Conservation (phyloP, 1,140 invertebrate genomes). For the Zaprionus vittiger region DNA sequence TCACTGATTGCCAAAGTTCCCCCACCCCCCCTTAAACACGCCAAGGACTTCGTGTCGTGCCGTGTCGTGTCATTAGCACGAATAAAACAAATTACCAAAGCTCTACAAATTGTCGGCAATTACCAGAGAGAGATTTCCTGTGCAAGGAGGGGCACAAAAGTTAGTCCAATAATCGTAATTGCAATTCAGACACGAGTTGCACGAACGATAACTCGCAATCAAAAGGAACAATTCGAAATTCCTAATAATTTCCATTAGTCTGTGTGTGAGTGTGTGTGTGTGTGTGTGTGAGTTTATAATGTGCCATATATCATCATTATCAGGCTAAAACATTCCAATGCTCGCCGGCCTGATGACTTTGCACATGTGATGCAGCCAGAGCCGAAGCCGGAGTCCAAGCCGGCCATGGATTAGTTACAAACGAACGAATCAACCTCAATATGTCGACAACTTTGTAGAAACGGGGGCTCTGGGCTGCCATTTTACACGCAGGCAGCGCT, state of each 20-base stretch:
- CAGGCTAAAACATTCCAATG: conserved; percentile 64
- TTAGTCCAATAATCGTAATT: conserved; percentile 40
- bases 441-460: conserved; percentile 79
- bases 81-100: conserved; percentile 61
- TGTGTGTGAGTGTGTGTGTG: conserved; percentile 8
- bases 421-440: conserved; percentile 78
- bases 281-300: conserved; percentile 49
- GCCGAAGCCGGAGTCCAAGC: not conserved
- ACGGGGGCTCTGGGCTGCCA: conserved; percentile 58
- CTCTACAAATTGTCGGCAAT: conserved; percentile 64
- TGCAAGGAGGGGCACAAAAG: conserved; percentile 10
- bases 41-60: not conserved
- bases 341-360: conserved; percentile 69
- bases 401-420: conserved; percentile 67
- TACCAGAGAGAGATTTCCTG: conserved; percentile 62
- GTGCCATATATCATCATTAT: conserved; percentile 80
- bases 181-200: conserved; percentile 32
- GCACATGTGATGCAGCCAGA: conserved; percentile 75
- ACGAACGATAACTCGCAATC: conserved; percentile 33
- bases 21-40: not conserved
- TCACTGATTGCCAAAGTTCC: conserved; percentile 3
- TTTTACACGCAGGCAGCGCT: conserved; percentile 77
- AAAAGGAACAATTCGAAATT: conserved; percentile 61
- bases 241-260: conserved; percentile 72
- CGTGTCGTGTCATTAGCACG: conserved; percentile 39